A percentile compares a stretch with the other conserved stretches of the same genome.
These are phyloP conservation scores for Micromesistius poutassou DNA, from an alignment of 2,797 vertebrate species.

Conservation along the genomic window DNA sequence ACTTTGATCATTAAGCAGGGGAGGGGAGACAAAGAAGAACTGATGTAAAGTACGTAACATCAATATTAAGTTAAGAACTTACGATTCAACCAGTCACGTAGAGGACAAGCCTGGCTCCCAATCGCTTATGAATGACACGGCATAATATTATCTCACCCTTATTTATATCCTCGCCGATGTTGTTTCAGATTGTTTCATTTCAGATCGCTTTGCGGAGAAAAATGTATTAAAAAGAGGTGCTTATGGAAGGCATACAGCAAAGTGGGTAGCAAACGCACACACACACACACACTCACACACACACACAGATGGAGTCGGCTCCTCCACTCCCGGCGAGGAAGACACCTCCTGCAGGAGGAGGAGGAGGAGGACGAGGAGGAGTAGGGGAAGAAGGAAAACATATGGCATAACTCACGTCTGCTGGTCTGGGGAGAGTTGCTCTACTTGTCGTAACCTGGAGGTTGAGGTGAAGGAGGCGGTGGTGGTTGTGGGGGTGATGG, in stretches of 20 bases:
- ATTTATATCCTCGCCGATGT: conserved; percentile 62
- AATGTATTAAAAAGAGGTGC: neutral
- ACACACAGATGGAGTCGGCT: conserved; percentile 23
- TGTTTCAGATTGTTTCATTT: conserved; percentile 60
- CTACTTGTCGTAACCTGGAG: no score
- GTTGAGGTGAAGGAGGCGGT: neutral
- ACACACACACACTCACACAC: no score
- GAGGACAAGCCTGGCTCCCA: conserved; percentile 53
- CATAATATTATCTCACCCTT: conserved; percentile 61
- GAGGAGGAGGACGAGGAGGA: no score
- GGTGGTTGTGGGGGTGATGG: neutral
- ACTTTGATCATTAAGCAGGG: conserved; percentile 69
- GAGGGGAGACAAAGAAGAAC: conserved; percentile 45
- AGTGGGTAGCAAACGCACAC: no score
- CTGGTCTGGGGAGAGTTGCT: conserved; percentile 10
- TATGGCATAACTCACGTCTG: conserved; percentile 54
- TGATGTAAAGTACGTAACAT: conserved; percentile 23
- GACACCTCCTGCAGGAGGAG: no score
- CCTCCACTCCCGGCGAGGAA: no score
- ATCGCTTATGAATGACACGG: conserved; percentile 62
- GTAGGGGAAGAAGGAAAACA: no score
- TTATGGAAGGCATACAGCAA: neutral
- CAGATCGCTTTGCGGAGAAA: conserved; percentile 30
- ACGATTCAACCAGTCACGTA: conserved; percentile 52
- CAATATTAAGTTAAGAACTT: conserved; percentile 26